phyloP scores from a whole-genome alignment of 2,888 invertebrate genomes.

The Scaptomyza reducta region DNA sequence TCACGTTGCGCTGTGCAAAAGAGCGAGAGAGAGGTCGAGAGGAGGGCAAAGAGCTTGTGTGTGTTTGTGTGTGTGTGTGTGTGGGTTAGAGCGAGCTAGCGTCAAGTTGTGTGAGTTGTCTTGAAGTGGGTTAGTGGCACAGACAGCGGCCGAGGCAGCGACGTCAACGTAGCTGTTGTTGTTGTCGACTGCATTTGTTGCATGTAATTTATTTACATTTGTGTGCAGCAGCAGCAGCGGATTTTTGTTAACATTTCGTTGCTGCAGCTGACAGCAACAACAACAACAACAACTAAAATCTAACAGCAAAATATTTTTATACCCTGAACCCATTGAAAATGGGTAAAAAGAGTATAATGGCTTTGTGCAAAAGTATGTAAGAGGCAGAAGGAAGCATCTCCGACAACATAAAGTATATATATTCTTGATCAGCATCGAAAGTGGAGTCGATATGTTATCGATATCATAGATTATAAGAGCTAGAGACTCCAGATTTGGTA shows the following conservation, averaged over 20 bases:
- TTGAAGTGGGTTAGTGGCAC: constrained; percentile 77
- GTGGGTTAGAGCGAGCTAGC: constrained; percentile 35
- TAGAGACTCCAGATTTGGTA: too few species aligned
- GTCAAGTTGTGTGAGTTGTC: constrained; percentile 58
- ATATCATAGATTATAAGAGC: too few species aligned
- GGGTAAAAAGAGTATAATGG: too few species aligned
- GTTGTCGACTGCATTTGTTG: constrained; percentile 60
- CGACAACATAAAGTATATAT: too few species aligned
- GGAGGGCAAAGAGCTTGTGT: constrained; percentile 16
- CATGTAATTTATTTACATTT: constrained; percentile 75
- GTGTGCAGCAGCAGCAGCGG: constrained; percentile 43
- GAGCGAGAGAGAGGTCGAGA: constrained; percentile 52
- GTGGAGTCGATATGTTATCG: too few species aligned
- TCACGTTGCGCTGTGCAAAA: constrained; percentile 59
- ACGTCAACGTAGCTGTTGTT: constrained; percentile 35
- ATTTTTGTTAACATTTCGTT: constrained; percentile 49
- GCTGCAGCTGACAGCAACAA: constrained; percentile 57
- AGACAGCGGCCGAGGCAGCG: constrained; percentile 57
- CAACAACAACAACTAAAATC: constrained; percentile 31
- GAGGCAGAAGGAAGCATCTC: too few species aligned
- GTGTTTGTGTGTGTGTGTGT: neutral
- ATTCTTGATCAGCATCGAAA: too few species aligned
- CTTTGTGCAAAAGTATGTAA: too few species aligned
- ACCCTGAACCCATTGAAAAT: too few species aligned
- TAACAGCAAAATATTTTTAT: constrained; percentile 40